phyloP scores from a whole-genome alignment of 2,888 invertebrate genomes.

The Standfussiana lucernea region DNA sequence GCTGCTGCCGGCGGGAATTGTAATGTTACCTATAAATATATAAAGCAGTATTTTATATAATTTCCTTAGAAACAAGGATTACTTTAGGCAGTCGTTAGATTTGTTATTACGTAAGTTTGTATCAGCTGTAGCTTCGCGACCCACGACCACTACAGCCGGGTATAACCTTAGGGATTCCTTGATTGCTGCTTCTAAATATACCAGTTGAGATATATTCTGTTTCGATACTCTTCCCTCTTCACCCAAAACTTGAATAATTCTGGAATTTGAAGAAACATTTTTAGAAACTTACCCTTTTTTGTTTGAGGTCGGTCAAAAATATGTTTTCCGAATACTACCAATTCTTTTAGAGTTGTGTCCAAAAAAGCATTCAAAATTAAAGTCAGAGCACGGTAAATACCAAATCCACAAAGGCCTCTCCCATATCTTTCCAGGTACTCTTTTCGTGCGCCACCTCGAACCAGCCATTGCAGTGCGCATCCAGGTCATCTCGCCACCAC shows the following conservation, averaged over 20 bases:
- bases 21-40: background rate
- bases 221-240: conserved; percentile 38
- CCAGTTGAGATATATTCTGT: conserved; percentile 48
- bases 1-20: conserved; percentile 9
- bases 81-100: background rate
- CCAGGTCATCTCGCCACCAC: no score
- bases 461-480: no score
- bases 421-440: no score
- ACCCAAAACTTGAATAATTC: conserved; percentile 53
- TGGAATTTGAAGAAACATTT: conserved; percentile 5
- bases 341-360: background rate
- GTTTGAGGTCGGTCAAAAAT: background rate
- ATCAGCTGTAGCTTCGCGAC: background rate
- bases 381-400: background rate
- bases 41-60: background rate
- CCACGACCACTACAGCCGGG: background rate
- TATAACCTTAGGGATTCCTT: background rate
- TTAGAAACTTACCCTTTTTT: background rate
- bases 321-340: background rate
- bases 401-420: no score
- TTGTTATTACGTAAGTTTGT: background rate
- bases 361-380: background rate
- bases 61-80: background rate
- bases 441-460: no score
- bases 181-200: conserved; percentile 31